phyloP scores from a whole-genome alignment of 92 coral and sea anemone species.

The Plumapathes pennacea region DNA sequence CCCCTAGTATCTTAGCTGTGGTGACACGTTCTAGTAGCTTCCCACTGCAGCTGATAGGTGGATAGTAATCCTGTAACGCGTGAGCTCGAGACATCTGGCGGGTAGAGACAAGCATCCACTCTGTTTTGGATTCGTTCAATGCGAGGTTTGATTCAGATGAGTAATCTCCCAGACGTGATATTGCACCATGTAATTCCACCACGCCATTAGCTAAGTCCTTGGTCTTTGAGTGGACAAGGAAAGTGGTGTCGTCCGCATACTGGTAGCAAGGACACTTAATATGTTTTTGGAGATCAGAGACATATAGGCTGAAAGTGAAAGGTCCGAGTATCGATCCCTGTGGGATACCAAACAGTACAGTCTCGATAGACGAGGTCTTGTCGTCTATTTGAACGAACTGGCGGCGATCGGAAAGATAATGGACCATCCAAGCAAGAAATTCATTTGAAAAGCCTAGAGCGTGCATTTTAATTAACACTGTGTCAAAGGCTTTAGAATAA shows the following conservation, averaged over 20 bases:
- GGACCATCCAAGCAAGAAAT: not conserved
- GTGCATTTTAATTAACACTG: not conserved
- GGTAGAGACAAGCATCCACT: constrained; percentile 44
- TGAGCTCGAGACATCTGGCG: constrained; percentile 34
- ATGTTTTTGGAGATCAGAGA: constrained; percentile 7
- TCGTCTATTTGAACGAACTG: constrained; percentile 21
- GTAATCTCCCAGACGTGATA: constrained; percentile 6
- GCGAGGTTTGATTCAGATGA: constrained; percentile 33
- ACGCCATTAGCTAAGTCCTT: no score
- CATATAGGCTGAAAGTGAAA: constrained; percentile 9
- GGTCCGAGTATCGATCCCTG: constrained; percentile 24
- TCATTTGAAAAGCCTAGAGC: not conserved
- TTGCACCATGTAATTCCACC: not conserved
- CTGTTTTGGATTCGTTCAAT: constrained; percentile 28
- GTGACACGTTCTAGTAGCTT: constrained; percentile 4
- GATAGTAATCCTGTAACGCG: not conserved
- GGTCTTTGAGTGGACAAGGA: constrained; percentile 1
- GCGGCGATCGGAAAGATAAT: constrained; percentile 5
- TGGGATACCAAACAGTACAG: constrained; percentile 10
- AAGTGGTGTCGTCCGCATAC: constrained; percentile 40
- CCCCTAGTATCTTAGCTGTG: constrained; percentile 14
- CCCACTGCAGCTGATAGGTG: constrained; percentile 2
- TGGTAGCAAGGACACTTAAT: constrained; percentile 12
- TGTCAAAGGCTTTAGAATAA: not conserved
- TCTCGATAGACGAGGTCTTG: constrained; percentile 2